These are phyloP conservation scores for Anomalospiza imberbis DNA, from an alignment of 2,797 vertebrate species.

Conservation along the genomic window DNA sequence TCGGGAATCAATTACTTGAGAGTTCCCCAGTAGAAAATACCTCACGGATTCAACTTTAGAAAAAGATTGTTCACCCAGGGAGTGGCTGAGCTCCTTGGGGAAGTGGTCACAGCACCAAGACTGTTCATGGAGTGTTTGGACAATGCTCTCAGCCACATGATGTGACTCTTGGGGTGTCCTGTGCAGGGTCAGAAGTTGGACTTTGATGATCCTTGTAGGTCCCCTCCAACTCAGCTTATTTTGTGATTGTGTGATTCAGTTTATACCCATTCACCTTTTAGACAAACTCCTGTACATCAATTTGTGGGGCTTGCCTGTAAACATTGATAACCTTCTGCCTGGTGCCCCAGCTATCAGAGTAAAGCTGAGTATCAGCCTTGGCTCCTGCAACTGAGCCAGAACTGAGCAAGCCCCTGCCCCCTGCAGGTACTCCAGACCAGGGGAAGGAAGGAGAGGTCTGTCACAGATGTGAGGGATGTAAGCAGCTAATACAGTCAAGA, in stretches of 20 bases:
- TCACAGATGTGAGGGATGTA: background rate
- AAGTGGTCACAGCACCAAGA: no score
- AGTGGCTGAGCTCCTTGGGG: background rate
- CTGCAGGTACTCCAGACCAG: background rate
- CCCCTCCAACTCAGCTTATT: background rate
- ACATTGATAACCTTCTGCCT: background rate
- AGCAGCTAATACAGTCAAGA: background rate
- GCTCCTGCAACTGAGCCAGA: background rate
- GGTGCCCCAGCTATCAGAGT: background rate
- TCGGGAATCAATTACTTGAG: background rate
- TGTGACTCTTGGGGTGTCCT: background rate
- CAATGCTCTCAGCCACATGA: background rate
- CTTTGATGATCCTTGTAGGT: background rate
- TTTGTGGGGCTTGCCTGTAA: background rate
- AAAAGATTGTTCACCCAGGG: background rate
- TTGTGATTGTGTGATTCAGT: background rate
- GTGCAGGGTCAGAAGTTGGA: background rate
- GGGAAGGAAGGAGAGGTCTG: background rate
- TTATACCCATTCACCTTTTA: background rate
- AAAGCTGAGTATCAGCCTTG: background rate
- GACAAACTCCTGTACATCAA: background rate
- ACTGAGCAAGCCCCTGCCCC: background rate
- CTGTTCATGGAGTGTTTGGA: background rate
- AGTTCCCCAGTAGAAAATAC: background rate
- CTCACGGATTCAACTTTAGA: background rate